phyloP scores from a whole-genome alignment of 2,888 invertebrate species.

The Melanophora roralis region DNA sequence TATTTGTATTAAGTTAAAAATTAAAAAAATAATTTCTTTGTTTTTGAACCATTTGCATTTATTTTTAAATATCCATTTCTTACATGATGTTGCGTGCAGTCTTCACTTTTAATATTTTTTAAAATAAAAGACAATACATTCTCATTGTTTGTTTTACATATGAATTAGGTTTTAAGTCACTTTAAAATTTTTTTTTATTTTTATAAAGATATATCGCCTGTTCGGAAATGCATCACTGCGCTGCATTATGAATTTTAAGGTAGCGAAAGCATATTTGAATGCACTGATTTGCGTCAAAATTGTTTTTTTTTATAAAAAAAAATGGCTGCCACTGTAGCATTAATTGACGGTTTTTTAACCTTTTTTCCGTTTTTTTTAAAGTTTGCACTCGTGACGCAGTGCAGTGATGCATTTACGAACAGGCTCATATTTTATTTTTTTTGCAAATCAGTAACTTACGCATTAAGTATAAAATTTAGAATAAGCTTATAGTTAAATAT shows the following conservation, averaged over 20 bases:
- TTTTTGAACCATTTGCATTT: slow-evolving; percentile 1
- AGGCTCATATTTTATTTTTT: background rate
- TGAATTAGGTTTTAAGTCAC: background rate
- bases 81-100: background rate
- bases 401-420: too few relatives aligned
- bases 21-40: background rate
- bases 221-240: too few relatives aligned
- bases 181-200: background rate
- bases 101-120: background rate
- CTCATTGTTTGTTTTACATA: background rate
- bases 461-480: background rate
- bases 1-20: background rate
- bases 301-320: too few relatives aligned
- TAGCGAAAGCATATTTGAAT: too few relatives aligned
- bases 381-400: too few relatives aligned
- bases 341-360: too few relatives aligned
- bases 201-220: background rate
- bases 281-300: too few relatives aligned
- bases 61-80: slow-evolving; percentile 12
- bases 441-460: background rate
- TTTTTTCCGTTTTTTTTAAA: too few relatives aligned
- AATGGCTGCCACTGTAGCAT: too few relatives aligned
- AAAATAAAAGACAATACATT: background rate
- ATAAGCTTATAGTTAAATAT: background rate
- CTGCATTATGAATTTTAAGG: too few relatives aligned